Evolutionary conservation across 37 sponge, comb jelly and placozoan genomes (phyloP), one percentile per base, ranked within the genome.

Genomic region (Agelas oroides): DNA sequence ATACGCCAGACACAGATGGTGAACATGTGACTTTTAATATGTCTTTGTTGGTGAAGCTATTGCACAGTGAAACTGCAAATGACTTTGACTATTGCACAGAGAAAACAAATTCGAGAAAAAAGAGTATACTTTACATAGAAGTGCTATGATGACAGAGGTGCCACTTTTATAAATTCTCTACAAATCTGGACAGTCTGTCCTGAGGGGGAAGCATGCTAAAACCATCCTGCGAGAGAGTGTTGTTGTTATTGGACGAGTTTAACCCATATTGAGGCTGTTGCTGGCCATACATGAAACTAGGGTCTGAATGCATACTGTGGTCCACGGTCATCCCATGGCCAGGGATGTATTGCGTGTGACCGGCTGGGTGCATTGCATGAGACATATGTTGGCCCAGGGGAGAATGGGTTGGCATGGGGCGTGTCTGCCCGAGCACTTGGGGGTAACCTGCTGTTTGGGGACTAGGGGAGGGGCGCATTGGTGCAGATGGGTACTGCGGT

Each of bases 401-500:
- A 3, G 70, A 33, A 23, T 69, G 70, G 35, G 37, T 69, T 1
- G 41, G 25, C 53, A 30, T 36, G 23, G 59, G 72, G 33, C 36
- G 60, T 11, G 31, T 23, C 52, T 65, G 66, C 53, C 80, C 80
- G 37, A 79, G 53, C 63, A 79, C 55, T 27, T 86, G 87, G 16
- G 71, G 87, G 32, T 78, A 78, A 34, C 71, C 70, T 8, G 71
- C 78, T 19, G 70, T 71, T 72, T 71, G 71, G 5, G 67, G 59
- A 27, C 30, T 15, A 32, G 56, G 68, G 52, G 71, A 34, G 23
- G 23, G 0, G 37, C 27, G 24, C 76, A 57, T 77, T 13, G 24
- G 40, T 46, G 46, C 46, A 23, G 68, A 60, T 17, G 72, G 77
- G 58, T 89, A 89, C 73, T 83, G 90, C 6, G 90, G 90, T 36